Evolutionary conservation across 2,113 vertebrate species (phyloP).

Genomic region (Balaeniceps rex): DNA sequence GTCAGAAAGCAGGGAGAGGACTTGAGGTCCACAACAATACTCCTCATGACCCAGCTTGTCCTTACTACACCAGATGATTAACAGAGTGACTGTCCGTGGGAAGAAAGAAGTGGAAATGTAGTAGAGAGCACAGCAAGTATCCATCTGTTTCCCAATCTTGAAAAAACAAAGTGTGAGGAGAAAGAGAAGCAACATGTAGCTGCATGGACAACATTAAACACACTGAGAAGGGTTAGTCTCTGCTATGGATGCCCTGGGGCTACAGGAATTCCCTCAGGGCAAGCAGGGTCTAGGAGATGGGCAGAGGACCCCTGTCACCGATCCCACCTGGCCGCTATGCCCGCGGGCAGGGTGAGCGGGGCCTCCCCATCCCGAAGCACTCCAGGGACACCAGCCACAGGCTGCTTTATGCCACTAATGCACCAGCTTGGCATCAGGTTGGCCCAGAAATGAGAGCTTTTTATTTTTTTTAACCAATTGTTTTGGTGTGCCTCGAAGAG

Average conservation of each 20-base stretch:
- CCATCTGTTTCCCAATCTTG: neutral
- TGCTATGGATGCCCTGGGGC: neutral
- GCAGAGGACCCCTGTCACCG: fast-evolving
- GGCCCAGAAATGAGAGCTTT: neutral
- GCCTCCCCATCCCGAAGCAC: neutral
- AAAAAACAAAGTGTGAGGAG: neutral
- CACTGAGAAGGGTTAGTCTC: neutral
- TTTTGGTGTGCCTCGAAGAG: neutral
- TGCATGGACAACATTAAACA: neutral
- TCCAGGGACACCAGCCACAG: neutral
- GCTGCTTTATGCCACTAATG: neutral
- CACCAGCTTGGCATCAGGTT: neutral
- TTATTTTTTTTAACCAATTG: neutral
- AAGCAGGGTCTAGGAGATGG: neutral
- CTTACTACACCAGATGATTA: neutral
- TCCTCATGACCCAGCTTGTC: neutral
- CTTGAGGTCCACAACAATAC: neutral
- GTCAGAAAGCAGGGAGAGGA: neutral
- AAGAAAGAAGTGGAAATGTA: neutral
- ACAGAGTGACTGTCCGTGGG: neutral
- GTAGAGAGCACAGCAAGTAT: neutral
- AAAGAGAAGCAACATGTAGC: neutral
- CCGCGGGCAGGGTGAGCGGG: too few species aligned
- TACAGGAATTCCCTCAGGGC: neutral
- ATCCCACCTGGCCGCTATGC: too few species aligned